Evolutionary conservation across 2,888 invertebrate genomes (phyloP).

Genomic region (Brachycybe producta): DNA sequence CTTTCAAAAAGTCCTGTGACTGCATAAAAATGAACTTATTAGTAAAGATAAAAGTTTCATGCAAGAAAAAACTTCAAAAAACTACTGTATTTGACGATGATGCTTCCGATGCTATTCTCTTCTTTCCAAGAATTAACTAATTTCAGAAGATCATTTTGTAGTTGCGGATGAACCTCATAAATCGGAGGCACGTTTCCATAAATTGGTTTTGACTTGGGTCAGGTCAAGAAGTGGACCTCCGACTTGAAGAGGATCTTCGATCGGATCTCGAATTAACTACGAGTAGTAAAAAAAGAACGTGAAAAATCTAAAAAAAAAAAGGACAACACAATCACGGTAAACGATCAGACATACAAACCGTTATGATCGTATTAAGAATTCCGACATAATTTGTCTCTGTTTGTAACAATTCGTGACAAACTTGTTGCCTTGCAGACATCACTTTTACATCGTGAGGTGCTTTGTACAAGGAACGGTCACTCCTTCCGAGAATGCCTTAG

Average conservation of each 20-base stretch:
- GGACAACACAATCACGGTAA: too few relatives aligned
- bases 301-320: too few relatives aligned
- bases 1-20: constrained; percentile 75
- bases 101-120: constrained; percentile 70
- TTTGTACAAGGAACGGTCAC: too few relatives aligned
- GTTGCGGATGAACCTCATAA: constrained; percentile 75
- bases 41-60: too few relatives aligned
- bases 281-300: too few relatives aligned
- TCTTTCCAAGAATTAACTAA: constrained; percentile 72
- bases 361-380: constrained; percentile 83
- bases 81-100: constrained; percentile 62
- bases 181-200: constrained; percentile 92
- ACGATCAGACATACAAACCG: too few relatives aligned
- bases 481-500: too few relatives aligned
- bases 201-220: constrained; percentile 83
- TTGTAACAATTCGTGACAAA: constrained; percentile 81
- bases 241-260: constrained; percentile 73
- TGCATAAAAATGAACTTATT: too few relatives aligned
- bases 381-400: constrained; percentile 97
- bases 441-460: constrained; percentile 43
- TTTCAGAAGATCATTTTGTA: constrained; percentile 48
- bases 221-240: constrained; percentile 68
- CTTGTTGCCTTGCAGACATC: constrained; percentile 62
- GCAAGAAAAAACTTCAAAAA: background rate
- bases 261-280: constrained; percentile 82